Base-by-base conservation (phyloP, 2,113 vertebrate genomes). In the Perccottus glenii region DNA sequence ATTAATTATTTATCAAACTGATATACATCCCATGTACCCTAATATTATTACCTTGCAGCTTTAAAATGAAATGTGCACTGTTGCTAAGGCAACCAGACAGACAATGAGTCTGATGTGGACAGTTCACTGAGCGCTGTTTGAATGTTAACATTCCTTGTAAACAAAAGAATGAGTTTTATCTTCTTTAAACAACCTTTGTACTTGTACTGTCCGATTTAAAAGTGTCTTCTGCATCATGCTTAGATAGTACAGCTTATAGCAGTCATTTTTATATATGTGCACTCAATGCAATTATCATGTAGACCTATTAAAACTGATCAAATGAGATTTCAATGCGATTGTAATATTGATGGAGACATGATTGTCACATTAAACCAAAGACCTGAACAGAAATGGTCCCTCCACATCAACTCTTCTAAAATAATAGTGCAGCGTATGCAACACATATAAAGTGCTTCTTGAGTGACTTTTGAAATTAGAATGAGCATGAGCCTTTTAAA, bases 391-490 rank as follows among this genome's bases (percentile, higher is more conserved):
- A 77, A 50, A 27, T 65, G 74, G 59, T 85, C 60, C 77, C 64
- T 60, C 46, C 49, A 49, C 9, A 11, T 71, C 60, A 72, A 51
- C 59, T 55, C 42, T 64, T 64, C 72, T 67, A 61, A 75, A 43
- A 83, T 35, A 3, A 87, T 91, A 87, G 90, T 91, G 88, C 88
- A 82, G 75, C 77, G 84, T 83, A 83, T 14, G 14, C 14, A n/a
- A 36, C 35, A 33, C 74, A 19, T 66, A 83, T 90, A 91, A 92
- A 93, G 90, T 92, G 91, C 89, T 84, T 74, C 82, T 73, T 63
- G 72, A 56, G 40, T 60, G 45, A 68, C 83, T 71, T 80, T 75
- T 77, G 53, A 49, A 61, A 77, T 74, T 75, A 5, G 4, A 70
- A 64, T 42, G 68, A 11, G 16, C 5, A 77, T 45, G 32, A 66